phyloP scores from a whole-genome alignment of 2,113 vertebrate genomes.

The Rhabdornis inornatus region DNA sequence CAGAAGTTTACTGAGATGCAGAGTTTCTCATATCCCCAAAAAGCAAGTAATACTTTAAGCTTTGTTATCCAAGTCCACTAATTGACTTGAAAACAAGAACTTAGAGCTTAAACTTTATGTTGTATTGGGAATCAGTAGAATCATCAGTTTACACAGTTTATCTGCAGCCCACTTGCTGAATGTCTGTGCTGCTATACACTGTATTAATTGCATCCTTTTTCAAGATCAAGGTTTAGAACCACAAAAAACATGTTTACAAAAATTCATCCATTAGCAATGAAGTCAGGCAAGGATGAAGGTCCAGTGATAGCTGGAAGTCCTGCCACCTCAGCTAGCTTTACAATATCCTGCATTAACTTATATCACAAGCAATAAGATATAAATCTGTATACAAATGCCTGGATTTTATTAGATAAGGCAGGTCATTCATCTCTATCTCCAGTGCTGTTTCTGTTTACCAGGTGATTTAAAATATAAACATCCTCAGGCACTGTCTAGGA shows the following conservation, averaged over 20 bases:
- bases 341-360: background rate
- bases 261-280: background rate
- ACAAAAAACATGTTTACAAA: background rate
- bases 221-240: background rate
- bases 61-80: background rate
- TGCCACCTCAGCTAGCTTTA: background rate
- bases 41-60: background rate
- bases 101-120: background rate
- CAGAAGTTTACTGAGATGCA: background rate
- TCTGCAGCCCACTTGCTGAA: background rate
- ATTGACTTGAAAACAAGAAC: conserved; percentile 4
- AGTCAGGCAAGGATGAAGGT: background rate
- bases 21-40: background rate
- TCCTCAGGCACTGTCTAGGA: background rate
- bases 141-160: background rate
- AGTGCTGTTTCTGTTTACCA: background rate
- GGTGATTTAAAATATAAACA: background rate
- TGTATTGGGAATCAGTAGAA: conserved; percentile 33
- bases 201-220: background rate
- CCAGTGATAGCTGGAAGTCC: background rate
- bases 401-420: background rate
- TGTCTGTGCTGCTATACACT: background rate
- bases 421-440: background rate
- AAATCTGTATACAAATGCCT: background rate
- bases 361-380: background rate